Evolutionary conservation across 30 jellyfish, hydroid and myxozoan genomes (phyloP).

Genomic region (Phacellophora camtschatica): DNA sequence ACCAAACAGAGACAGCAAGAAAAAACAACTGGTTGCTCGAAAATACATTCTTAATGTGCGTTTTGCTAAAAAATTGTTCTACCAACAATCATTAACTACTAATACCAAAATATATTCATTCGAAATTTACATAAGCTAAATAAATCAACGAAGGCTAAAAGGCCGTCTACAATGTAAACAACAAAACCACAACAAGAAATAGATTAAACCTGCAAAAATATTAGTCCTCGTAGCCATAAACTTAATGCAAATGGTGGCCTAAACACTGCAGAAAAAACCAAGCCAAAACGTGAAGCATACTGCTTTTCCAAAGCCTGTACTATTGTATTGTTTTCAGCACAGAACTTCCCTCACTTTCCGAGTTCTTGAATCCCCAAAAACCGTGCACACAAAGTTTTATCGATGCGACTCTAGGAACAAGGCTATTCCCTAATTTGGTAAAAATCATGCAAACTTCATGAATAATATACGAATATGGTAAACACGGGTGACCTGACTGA

Average conservation of each 20-base stretch:
- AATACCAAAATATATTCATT: neutral
- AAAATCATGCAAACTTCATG: neutral
- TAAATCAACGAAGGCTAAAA: no score
- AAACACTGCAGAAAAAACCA: neutral
- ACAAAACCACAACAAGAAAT: neutral
- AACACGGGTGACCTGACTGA: neutral
- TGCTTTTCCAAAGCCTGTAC: neutral
- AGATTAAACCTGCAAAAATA: neutral
- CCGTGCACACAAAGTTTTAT: neutral
- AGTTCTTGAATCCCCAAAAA: no score
- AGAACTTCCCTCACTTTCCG: no score
- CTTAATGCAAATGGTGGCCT: neutral
- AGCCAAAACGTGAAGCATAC: neutral
- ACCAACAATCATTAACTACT: neutral
- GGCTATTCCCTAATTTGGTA: neutral
- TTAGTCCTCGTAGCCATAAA: neutral
- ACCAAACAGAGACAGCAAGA: neutral
- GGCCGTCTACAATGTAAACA: neutral
- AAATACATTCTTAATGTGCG: neutral
- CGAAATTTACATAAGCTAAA: neutral
- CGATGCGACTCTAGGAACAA: neutral
- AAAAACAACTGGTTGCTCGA: neutral
- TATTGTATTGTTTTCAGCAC: no score
- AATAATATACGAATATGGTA: neutral
- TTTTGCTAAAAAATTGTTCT: neutral